A percentile compares a stretch with the other conserved stretches of the same genome.
Evolutionary conservation across 2,797 vertebrate species (phyloP).

Genomic region (Microchirus variegatus): DNA sequence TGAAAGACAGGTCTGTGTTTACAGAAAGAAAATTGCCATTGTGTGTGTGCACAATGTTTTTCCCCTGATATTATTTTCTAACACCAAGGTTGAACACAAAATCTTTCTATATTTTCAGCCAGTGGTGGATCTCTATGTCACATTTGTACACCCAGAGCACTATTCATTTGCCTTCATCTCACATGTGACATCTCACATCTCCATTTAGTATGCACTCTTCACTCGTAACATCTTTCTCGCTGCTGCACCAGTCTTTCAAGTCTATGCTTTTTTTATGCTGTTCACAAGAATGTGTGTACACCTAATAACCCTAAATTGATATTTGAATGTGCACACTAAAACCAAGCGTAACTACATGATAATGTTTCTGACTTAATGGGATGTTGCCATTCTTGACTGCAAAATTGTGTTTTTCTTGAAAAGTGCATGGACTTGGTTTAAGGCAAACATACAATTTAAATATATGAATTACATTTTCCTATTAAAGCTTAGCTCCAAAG

Average conservation of each 20-base stretch:
- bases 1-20: slow-evolving; percentile 13
- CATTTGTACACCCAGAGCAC: slow-evolving; percentile 8
- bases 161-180: not conserved
- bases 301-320: not conserved
- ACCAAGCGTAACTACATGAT: too few relatives aligned
- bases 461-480: too few relatives aligned
- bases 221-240: not conserved
- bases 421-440: not conserved
- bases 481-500: too few relatives aligned
- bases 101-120: not conserved
- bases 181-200: too few relatives aligned
- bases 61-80: too few relatives aligned
- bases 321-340: too few relatives aligned
- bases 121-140: not conserved
- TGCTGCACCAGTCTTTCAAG: not conserved
- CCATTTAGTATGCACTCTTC: slow-evolving; percentile 9
- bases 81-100: too few relatives aligned
- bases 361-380: too few relatives aligned
- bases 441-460: not conserved
- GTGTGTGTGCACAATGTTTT: not conserved
- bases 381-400: too few relatives aligned
- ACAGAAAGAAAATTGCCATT: not conserved
- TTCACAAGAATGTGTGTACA: slow-evolving; percentile 3
- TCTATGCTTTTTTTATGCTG: not conserved
- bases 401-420: not conserved